Percentiles rank a stretch among this genome's conserved stretches.
These are phyloP conservation scores for Enteromius afrohamiltoni DNA, from an alignment of 2,797 vertebrate species.

Conservation along the genomic window DNA sequence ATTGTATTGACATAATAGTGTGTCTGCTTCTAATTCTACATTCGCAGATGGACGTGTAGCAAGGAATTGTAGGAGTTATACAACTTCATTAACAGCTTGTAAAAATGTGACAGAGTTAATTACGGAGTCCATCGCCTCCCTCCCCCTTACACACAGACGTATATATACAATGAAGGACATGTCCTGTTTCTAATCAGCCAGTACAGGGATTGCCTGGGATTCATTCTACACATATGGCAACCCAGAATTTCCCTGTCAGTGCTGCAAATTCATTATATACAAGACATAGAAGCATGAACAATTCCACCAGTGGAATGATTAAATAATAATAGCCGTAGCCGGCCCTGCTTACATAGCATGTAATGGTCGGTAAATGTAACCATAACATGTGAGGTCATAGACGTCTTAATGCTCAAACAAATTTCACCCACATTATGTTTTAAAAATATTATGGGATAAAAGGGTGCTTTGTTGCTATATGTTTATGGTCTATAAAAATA, in stretches of 20 bases:
- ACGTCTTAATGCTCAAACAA: not conserved
- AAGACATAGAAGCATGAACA: conserved; percentile 22
- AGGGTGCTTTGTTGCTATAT: conserved; percentile 7
- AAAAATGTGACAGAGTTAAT: conserved; percentile 62
- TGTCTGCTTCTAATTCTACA: conserved; percentile 56
- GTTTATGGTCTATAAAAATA: conserved; percentile 7
- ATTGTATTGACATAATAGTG: conserved; percentile 33
- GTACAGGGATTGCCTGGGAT: conserved; percentile 48
- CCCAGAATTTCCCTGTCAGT: conserved; percentile 37
- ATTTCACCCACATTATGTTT: conserved; percentile 12
- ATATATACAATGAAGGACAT: conserved; percentile 54
- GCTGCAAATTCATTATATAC: conserved; percentile 13
- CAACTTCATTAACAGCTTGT: conserved; percentile 62
- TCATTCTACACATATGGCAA: conserved; percentile 56
- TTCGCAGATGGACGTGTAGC: conserved; percentile 43
- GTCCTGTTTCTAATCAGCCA: conserved; percentile 64
- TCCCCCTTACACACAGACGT: not conserved
- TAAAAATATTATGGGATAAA: conserved; percentile 20
- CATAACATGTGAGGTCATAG: conserved; percentile 26
- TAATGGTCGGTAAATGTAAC: conserved; percentile 15
- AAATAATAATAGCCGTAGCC: conserved; percentile 28
- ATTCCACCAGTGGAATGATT: conserved; percentile 30
- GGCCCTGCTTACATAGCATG: conserved; percentile 21
- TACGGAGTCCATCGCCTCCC: conserved; percentile 58
- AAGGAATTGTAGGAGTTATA: conserved; percentile 51